Evolutionary conservation across 2,888 invertebrate genomes (phyloP).

Genomic region (Fissipunctia ypsillon): DNA sequence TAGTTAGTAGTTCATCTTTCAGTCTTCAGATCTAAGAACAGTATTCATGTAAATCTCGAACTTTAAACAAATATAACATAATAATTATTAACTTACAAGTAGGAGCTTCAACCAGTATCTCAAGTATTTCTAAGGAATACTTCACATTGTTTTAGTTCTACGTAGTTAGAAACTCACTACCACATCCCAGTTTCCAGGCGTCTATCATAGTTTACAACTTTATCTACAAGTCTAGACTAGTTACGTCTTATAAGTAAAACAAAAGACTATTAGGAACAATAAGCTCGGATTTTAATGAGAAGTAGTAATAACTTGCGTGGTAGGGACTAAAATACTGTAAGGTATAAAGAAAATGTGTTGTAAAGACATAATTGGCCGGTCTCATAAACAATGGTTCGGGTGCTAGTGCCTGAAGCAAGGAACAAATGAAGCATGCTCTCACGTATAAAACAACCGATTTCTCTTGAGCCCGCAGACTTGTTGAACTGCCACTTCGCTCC

Average conservation of each 20-base stretch:
- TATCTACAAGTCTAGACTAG: conserved; percentile 18
- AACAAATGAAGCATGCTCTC: conserved; percentile 87
- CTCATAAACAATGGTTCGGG: conserved; percentile 85
- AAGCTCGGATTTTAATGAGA: conserved; percentile 53
- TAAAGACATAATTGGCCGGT: conserved; percentile 86
- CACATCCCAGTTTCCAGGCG: conserved; percentile 5
- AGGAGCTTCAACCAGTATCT: not conserved
- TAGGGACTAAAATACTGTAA: conserved; percentile 71
- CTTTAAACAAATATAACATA: not conserved
- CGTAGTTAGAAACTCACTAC: not conserved
- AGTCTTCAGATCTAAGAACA: not conserved
- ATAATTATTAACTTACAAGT: conserved; percentile 24
- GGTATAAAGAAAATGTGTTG: conserved; percentile 79
- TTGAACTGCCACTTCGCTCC: conserved; percentile 38
- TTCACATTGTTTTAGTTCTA: conserved; percentile 15
- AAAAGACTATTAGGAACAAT: conserved; percentile 42
- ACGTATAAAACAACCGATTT: conserved; percentile 78
- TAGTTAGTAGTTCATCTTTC: conserved; percentile 4
- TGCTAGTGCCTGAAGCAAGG: conserved; percentile 82
- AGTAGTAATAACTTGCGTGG: conserved; percentile 46
- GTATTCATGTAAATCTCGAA: conserved; percentile 16
- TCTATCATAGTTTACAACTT: conserved; percentile 40
- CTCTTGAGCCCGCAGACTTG: conserved; percentile 65
- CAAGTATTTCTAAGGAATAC: conserved; percentile 21
- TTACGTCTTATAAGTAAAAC: conserved; percentile 26